A percentile compares a stretch with the other conserved stretches of the same genome.
phyloP scores from a whole-genome alignment of 2,113 vertebrate genomes.

The Naja naja region DNA sequence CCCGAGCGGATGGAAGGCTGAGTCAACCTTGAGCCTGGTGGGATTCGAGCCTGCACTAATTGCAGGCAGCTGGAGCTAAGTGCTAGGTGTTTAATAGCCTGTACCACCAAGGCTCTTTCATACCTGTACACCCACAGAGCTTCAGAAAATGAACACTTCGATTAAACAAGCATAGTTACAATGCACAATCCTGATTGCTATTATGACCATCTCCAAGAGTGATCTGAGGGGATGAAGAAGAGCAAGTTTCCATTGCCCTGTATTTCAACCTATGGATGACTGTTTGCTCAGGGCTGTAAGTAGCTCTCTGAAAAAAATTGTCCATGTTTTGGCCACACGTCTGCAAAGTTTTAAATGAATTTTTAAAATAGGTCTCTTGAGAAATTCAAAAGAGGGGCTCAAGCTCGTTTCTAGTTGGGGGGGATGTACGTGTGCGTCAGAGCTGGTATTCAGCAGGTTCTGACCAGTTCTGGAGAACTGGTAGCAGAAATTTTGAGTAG shows the following conservation, averaged over 20 bases:
- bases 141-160: background rate
- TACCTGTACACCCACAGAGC: background rate
- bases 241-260: background rate
- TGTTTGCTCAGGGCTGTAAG: background rate
- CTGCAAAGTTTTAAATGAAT: background rate
- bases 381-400: background rate
- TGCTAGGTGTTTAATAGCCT: too few species aligned
- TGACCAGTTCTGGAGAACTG: too few species aligned
- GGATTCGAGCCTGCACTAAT: too few species aligned
- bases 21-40: too few species aligned
- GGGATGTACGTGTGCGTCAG: too few species aligned
- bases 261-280: background rate
- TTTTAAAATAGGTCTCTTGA: background rate
- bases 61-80: too few species aligned
- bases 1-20: too few species aligned
- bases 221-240: background rate
- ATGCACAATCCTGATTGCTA: background rate
- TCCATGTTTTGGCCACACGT: background rate
- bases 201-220: background rate
- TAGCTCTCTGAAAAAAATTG: background rate
- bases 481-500: too few species aligned
- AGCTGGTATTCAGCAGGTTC: too few species aligned
- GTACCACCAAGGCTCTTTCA: too few species aligned
- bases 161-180: background rate
- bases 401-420: background rate